Percentiles rank a stretch among this genome's conserved stretches.
These are phyloP conservation scores for Agapostemon virescens DNA, from an alignment of 2,888 invertebrate genomes.

Conservation along the genomic window DNA sequence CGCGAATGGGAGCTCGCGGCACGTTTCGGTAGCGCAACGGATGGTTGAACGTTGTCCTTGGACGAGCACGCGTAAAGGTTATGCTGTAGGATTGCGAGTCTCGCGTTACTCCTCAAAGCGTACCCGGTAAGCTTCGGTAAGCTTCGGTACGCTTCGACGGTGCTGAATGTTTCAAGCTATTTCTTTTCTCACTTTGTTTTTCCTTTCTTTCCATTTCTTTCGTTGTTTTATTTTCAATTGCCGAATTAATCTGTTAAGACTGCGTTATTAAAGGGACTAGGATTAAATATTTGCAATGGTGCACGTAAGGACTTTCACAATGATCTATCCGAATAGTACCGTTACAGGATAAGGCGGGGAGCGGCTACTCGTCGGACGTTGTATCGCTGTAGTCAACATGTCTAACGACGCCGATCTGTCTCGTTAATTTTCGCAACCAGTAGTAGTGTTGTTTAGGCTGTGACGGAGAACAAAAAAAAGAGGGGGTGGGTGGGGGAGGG, in stretches of 20 bases:
- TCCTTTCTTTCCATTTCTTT: neutral
- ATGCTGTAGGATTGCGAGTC: neutral
- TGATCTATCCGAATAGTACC: conserved; percentile 7
- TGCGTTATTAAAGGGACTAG: conserved; percentile 40
- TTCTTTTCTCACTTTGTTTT: neutral
- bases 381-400: conserved; percentile 25
- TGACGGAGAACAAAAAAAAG: conserved; percentile 38
- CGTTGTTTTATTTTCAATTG: conserved; percentile 1
- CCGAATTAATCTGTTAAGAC: conserved; percentile 42
- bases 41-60: neutral
- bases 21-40: neutral
- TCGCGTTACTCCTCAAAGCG: neutral
- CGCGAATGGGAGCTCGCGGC: neutral
- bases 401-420: neutral
- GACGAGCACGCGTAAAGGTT: neutral
- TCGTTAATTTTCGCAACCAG: conserved; percentile 17
- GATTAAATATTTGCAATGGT: conserved; percentile 42
- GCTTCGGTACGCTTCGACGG: conserved; percentile 5
- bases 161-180: conserved; percentile 31
- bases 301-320: conserved; percentile 49
- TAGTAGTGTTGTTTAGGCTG: conserved; percentile 43
- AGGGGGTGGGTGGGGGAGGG: no score
- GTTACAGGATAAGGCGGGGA: neutral
- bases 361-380: neutral
- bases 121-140: neutral